phyloP scores from a whole-genome alignment of 1,140 invertebrate genomes.

The Diabrotica virgifera region DNA sequence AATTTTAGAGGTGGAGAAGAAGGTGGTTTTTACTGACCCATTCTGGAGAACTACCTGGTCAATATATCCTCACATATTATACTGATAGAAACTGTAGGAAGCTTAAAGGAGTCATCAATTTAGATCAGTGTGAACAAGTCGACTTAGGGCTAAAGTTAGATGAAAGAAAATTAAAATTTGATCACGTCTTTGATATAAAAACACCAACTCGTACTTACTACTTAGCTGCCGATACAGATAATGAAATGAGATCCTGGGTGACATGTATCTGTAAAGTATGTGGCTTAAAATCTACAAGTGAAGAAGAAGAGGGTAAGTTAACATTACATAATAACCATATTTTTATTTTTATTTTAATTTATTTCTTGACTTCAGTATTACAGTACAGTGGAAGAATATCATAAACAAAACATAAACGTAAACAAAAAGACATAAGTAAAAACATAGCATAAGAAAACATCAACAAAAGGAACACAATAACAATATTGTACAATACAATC shows the following conservation, averaged over 20 bases:
- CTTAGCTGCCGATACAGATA: constrained; percentile 84
- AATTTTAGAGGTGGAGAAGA: constrained; percentile 82
- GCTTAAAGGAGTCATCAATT: constrained; percentile 86
- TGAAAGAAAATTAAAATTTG: constrained; percentile 76
- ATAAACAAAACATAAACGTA: too few species aligned
- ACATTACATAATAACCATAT: too few species aligned
- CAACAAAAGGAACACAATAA: too few species aligned
- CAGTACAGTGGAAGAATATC: too few species aligned
- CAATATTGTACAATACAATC: too few species aligned
- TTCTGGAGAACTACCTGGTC: constrained; percentile 84
- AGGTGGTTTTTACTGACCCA: constrained; percentile 90
- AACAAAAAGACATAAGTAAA: too few species aligned
- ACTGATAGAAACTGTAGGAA: constrained; percentile 81
- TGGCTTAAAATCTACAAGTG: constrained; percentile 76
- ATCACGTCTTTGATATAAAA: constrained; percentile 84
- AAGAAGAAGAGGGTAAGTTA: constrained; percentile 57
- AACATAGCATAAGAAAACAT: too few species aligned
- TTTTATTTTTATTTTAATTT: too few species aligned
- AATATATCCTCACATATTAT: constrained; percentile 93
- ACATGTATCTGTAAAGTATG: constrained; percentile 91
- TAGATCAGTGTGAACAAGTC: constrained; percentile 94
- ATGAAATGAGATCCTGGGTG: constrained; percentile 94
- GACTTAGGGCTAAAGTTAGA: constrained; percentile 83
- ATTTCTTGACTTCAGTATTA: too few species aligned
- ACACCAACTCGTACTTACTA: constrained; percentile 88